These are phyloP conservation scores for Tinamus guttatus DNA, from an alignment of 2,113 vertebrate genomes.

Conservation along the genomic window DNA sequence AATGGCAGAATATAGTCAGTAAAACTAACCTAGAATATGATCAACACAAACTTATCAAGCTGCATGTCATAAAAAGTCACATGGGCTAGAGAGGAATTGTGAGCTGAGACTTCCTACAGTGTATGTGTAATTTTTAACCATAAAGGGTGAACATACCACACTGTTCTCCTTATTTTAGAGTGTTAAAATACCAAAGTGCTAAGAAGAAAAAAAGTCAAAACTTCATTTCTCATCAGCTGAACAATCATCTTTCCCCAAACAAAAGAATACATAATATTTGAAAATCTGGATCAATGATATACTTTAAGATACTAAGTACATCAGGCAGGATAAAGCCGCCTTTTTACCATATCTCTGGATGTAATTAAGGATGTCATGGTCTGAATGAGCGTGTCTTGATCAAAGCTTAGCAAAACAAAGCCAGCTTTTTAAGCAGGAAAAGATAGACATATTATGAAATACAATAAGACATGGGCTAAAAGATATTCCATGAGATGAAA, in stretches of 20 bases:
- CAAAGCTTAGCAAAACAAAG: conserved; percentile 59
- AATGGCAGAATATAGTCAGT: background rate
- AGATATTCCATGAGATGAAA: conserved; percentile 29
- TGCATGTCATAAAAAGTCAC: background rate
- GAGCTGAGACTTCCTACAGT: background rate
- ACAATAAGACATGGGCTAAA: conserved; percentile 33
- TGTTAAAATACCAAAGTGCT: background rate
- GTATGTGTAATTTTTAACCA: background rate
- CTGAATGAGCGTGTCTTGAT: conserved; percentile 49
- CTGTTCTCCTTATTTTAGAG: background rate
- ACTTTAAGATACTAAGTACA: background rate
- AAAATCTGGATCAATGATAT: background rate
- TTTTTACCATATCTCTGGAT: conserved; percentile 13
- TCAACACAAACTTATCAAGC: background rate
- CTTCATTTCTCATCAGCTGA: background rate
- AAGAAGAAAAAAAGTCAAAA: background rate
- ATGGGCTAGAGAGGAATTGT: background rate
- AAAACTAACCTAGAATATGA: background rate
- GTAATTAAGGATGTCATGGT: conserved; percentile 44
- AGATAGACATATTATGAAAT: conserved; percentile 57
- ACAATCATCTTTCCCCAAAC: background rate
- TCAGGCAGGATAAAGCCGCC: conserved; percentile 22
- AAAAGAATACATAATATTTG: background rate
- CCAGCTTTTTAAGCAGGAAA: conserved; percentile 28
- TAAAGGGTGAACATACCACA: background rate